Evolutionary conservation across 2,113 vertebrate species (phyloP), one percentile per base, ranked within the genome.

Genomic region (Phoxinus phoxinus): DNA sequence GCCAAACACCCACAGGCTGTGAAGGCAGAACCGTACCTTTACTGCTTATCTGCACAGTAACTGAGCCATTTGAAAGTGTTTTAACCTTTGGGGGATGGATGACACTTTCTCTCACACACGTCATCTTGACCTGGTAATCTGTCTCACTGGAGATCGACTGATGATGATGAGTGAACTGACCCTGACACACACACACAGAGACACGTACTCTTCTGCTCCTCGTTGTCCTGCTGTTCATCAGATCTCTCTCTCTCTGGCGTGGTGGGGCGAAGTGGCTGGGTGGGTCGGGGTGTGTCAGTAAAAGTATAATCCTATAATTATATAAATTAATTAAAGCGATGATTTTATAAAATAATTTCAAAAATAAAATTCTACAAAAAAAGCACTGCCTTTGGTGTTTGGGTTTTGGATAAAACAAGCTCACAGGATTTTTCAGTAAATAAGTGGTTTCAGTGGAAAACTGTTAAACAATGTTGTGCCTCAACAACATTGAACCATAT

Each of bases 311-410:
- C 59, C 69, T 90, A 89, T 86, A 79, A 81, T 87, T 88, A 86
- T 61, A 91, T 58, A 89, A 85, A 89, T 84, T 21, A 88, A 88
- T 81, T 46, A 86, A 93, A 94, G 91, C 87, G 84, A 88, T 93
- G 90, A 92, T 95, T 94, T 94, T 94, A 92, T 94, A 93, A 93
- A 92, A 93, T 94, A 94, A 94, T 93, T 94, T 92, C 90, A 93
- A 88, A 89, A 94, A 94, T 94, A 94, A 94, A 94, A 91, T 91
- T 90, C 89, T 93, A 86, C 41, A 90, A 91, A 86, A 86, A 87
- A 91, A 48, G 12, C 23, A 12, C 41, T 67, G 77, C 1, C 41
- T 77, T 84, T 65, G 56, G 10, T 30, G 73, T 56, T 56, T 77
- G 15, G 23, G 48, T 51, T 19, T 56, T 51, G 9, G 9, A 32